Conservation (phyloP, 2,113 vertebrate genomes). For the Oreocharis arfaki region DNA sequence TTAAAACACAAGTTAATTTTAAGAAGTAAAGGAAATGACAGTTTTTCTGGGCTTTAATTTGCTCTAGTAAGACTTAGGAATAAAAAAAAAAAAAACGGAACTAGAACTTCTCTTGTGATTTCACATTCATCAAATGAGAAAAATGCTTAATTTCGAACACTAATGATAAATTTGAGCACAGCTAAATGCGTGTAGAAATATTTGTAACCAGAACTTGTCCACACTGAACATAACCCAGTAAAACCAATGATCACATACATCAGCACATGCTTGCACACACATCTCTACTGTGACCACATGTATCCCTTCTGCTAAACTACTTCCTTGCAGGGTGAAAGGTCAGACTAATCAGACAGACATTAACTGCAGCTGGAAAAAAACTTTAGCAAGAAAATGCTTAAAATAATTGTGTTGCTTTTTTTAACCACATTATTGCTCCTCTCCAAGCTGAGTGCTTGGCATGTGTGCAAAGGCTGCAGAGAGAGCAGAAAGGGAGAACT, state of each 20-base stretch:
- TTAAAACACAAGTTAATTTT: not conserved
- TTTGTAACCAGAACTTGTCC: slow-evolving; percentile 42
- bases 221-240: slow-evolving; percentile 25
- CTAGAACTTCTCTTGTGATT: not conserved
- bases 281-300: slow-evolving; percentile 28
- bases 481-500: not conserved
- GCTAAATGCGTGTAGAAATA: not conserved
- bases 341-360: slow-evolving; percentile 74
- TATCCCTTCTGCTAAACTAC: slow-evolving; percentile 60
- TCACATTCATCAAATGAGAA: not conserved
- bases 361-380: slow-evolving; percentile 69
- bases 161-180: not conserved
- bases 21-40: not conserved
- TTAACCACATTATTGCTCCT: slow-evolving; percentile 24
- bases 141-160: not conserved
- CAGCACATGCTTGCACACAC: not conserved
- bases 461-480: not conserved
- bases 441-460: not conserved
- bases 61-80: not conserved
- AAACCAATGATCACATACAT: not conserved
- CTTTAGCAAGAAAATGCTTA: slow-evolving; percentile 40
- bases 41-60: not conserved
- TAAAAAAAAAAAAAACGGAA: accelerated
- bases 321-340: slow-evolving; percentile 73
- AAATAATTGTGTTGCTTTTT: slow-evolving; percentile 26